Evolutionary conservation across 2,113 vertebrate genomes (phyloP).

Genomic region (Leptobrachium leishanense): DNA sequence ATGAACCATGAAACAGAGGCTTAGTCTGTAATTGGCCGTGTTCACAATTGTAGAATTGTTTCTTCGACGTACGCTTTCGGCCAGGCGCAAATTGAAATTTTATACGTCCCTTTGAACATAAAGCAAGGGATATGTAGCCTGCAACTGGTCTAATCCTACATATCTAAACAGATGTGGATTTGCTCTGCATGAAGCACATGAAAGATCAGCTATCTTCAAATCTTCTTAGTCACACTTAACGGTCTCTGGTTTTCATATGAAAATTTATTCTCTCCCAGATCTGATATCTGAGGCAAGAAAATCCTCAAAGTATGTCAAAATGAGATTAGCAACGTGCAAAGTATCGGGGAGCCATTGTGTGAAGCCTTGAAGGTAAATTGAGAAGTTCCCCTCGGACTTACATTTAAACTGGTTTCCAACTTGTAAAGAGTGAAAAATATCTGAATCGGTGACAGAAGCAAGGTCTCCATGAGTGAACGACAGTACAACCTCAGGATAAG

Average conservation of each 20-base stretch:
- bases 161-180: conserved; percentile 5
- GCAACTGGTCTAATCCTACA: not conserved
- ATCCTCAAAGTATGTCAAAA: conserved; percentile 4
- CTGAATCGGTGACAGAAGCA: too few species aligned
- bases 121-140: not conserved
- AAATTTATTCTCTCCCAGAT: conserved; percentile 1
- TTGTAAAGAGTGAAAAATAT: too few species aligned
- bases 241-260: conserved; percentile 19
- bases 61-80: conserved; percentile 5
- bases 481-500: too few species aligned
- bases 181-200: conserved; percentile 4
- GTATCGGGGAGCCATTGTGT: conserved; percentile 26
- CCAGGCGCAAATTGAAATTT: not conserved
- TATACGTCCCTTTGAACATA: not conserved
- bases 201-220: conserved; percentile 9
- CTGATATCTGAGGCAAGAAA: conserved; percentile 6
- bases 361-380: conserved; percentile 23
- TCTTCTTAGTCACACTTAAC: conserved; percentile 22
- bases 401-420: too few species aligned
- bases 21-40: conserved; percentile 18
- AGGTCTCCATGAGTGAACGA: too few species aligned
- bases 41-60: conserved; percentile 28
- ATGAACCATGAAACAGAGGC: conserved; percentile 27
- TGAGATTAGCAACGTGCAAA: too few species aligned
- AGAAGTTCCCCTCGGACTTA: too few species aligned